Percentiles rank a stretch among this genome's conserved stretches.
Evolutionary conservation across 2,888 invertebrate species (phyloP).

Genomic region (Oscheius onirici): DNA sequence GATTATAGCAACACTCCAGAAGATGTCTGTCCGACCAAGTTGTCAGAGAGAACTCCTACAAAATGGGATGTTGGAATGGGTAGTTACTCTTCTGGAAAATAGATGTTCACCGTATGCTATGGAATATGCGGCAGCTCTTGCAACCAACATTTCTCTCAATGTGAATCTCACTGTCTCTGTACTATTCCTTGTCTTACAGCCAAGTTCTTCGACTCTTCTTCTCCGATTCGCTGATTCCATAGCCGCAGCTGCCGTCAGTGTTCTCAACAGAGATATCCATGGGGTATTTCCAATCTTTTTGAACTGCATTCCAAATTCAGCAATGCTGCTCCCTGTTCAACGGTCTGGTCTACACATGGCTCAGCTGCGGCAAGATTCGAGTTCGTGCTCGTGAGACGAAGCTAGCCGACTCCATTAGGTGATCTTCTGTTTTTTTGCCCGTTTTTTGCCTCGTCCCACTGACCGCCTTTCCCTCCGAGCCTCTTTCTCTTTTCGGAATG

Average conservation of each 20-base stretch:
- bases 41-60: slow-evolving; percentile 47
- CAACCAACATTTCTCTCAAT: slow-evolving; percentile 48
- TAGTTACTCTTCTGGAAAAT: slow-evolving; percentile 46
- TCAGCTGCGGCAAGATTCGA: slow-evolving; percentile 36
- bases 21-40: slow-evolving; percentile 42
- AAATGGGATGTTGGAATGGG: slow-evolving; percentile 52
- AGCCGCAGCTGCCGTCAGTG: slow-evolving; percentile 40
- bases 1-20: slow-evolving; percentile 47
- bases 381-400: slow-evolving; percentile 31
- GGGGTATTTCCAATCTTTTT: slow-evolving; percentile 35
- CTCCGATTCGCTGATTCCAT: slow-evolving; percentile 48
- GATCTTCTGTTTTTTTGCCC: background rate
- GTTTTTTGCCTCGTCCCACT: background rate
- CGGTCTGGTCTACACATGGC: slow-evolving; percentile 42
- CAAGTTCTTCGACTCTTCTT: slow-evolving; percentile 39
- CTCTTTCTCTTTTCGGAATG: slow-evolving; percentile 14
- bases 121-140: slow-evolving; percentile 48
- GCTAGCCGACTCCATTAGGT: slow-evolving; percentile 25
- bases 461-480: slow-evolving; percentile 19
- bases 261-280: slow-evolving; percentile 41
- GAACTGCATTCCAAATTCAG: slow-evolving; percentile 34
- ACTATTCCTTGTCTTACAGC: slow-evolving; percentile 34
- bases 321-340: slow-evolving; percentile 51
- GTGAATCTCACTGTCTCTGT: slow-evolving; percentile 23
- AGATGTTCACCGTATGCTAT: slow-evolving; percentile 50